Conservation (phyloP, 2,113 vertebrate genomes). For the Rhabdomys dilectus region DNA sequence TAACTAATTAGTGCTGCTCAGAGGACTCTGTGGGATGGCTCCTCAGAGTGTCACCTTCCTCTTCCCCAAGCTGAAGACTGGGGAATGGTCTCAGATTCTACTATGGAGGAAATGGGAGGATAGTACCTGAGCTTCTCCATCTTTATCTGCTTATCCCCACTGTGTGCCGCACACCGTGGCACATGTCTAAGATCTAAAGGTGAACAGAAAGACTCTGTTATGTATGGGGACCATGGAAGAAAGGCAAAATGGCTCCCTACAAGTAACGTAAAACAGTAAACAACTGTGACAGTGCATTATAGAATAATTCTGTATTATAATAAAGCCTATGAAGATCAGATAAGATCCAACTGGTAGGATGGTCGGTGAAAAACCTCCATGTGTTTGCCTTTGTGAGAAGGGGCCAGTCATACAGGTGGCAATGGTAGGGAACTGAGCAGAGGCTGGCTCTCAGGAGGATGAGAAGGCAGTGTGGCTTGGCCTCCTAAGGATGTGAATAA, state of each 20-base stretch:
- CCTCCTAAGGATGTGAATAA: background rate
- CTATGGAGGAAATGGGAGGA: background rate
- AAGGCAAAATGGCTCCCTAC: conserved; percentile 7
- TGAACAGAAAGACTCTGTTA: background rate
- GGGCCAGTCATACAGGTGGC: background rate
- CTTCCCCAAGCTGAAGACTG: background rate
- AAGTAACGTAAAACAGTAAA: background rate
- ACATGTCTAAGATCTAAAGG: background rate
- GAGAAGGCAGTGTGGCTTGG: background rate
- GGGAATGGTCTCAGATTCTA: background rate
- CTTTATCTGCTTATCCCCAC: background rate
- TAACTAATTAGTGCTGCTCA: background rate
- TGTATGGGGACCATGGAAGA: background rate
- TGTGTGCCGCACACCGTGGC: background rate
- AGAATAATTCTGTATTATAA: background rate
- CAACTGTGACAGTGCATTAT: background rate
- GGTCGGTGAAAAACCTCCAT: background rate
- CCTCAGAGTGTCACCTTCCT: background rate
- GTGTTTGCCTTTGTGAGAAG: background rate
- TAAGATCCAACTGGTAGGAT: background rate
- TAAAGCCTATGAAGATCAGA: background rate
- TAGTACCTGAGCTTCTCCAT: background rate
- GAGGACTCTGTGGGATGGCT: background rate
- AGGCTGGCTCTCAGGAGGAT: background rate
- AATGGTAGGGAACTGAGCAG: rapidly evolving